Evolutionary conservation across 2,888 invertebrate species (phyloP), one percentile per base, ranked within the genome.

Genomic region (Diarsia mendica): DNA sequence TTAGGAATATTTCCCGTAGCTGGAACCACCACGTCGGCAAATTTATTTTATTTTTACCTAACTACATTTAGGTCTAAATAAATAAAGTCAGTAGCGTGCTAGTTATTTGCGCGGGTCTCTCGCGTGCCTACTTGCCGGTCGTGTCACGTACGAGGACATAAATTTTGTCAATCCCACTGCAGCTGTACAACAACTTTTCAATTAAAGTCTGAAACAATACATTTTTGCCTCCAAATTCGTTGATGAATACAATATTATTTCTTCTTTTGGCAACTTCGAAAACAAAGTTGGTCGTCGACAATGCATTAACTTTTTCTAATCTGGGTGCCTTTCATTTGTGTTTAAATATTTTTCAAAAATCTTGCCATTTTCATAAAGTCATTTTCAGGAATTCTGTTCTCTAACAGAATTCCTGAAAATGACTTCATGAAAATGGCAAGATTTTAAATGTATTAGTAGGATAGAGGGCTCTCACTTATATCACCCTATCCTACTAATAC

Each of bases 161-260:
- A 78, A 90, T 88, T 78, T 85, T 88, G 78, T 86, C 86, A 67
- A 90, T 81, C 58, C 83, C 82, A 39, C 74, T 83, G 80, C 90
- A 90, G 64, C 85, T 82, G 69, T 82, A 87, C 48, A 88, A 72
- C 69, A 91, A 80, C 83, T 90, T 91, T 84, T 90, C 89, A 76
- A 91, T 81, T 74, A 90, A 75, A 55, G 84, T 85, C 87, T 89
- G 77, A 77, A 89, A 90, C 79, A 85, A 76, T 67, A 73, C n/a
- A 71, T 60, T 68, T 20, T 63, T 33, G 15, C 67, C 23, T n/a
- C 20, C 67, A 75, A 85, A 66, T 60, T 58, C n/a, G 58, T 23
- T 70, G 51, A 75, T 84, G 75, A 84, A 84, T 65, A 55, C 49
- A 74, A 55, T 60, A 53, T 46, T 64, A 13, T 49, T 20, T 65